Evolutionary conservation across 2,888 invertebrate genomes (phyloP), one percentile per base, ranked within the genome.

Genomic region (Yponomeuta malinellus): DNA sequence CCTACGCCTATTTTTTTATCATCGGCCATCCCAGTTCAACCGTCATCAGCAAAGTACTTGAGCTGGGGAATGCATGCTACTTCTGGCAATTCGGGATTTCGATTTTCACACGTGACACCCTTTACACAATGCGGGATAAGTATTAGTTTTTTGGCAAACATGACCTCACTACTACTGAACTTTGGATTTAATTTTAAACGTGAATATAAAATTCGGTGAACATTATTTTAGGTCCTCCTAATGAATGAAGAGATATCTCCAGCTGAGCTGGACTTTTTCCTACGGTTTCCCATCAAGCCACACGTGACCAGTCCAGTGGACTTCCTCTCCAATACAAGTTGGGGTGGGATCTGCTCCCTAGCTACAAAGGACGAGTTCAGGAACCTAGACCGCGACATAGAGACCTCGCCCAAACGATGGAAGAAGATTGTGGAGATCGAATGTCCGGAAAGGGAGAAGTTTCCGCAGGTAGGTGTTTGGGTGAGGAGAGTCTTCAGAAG

Each of bases 371-470:
- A 98, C 78, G 98, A 98, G 83, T 98, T 97, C 84, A 93, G 97
- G 74, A 98, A 98, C 86, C 92, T 99, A 72, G 98, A 99, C 84
- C 94, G 98, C 73, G 98, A 99, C 83, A 98, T 99, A 77, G 98
- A 99, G 88, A 97, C 96, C 4, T 98, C 98, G 0, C 96, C 97
- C n/a, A 99, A 98, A 83, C 94, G 98, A 72, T 99, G 99, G 99
- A 98, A 98, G 86, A 98, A 98, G 88, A 95, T 98, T 78, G 97
- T 98, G 1, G 99, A 99, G 88, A 96, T 96, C 78, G 98, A 99
- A 82, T 96, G 96, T 79, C 98, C 99, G 0, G 99, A 99, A 86
- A 95, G 97, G 76, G 98, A 99, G 83, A 98, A 98, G 85, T 97
- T 99, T 85, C 99, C 99, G 0, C 98, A 98, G 86, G 93, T 91